Conservation (phyloP, 2,888 invertebrate species). For the Xestia sexstrigata region DNA sequence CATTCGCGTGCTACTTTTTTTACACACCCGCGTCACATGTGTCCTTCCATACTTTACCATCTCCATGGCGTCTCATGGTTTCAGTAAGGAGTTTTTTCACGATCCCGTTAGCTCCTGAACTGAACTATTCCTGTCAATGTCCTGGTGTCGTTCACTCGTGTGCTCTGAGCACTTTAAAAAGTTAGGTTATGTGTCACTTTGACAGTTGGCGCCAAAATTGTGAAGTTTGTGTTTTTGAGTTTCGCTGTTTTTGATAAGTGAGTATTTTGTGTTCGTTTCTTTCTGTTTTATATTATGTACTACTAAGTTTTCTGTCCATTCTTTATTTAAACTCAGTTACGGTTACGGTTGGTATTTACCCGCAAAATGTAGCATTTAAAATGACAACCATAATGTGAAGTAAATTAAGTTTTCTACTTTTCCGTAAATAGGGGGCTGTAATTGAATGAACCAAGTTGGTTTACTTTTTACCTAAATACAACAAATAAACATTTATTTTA, state of each 20-base stretch:
- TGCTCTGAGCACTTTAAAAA: constrained; percentile 67
- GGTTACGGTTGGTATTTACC: background rate
- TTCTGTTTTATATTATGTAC: background rate
- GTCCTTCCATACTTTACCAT: constrained; percentile 41
- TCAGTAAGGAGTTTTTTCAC: constrained; percentile 79
- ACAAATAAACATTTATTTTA: background rate
- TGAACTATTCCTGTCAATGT: constrained; percentile 82
- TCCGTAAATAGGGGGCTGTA: background rate
- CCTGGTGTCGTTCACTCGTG: constrained; percentile 79
- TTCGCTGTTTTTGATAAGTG: constrained; percentile 48
- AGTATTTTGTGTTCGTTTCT: constrained; percentile 52
- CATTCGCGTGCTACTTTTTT: constrained; percentile 14
- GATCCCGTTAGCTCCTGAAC: constrained; percentile 80
- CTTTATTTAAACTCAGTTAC: background rate
- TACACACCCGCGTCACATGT: constrained; percentile 18
- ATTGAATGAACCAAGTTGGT: background rate
- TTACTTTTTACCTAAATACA: background rate
- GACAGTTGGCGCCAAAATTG: constrained; percentile 81
- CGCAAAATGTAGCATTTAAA: background rate
- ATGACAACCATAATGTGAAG: too few species aligned
- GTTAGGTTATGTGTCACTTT: constrained; percentile 80
- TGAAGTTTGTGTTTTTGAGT: constrained; percentile 68
- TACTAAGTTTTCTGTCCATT: background rate
- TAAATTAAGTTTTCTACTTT: too few species aligned
- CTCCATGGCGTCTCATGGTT: constrained; percentile 65